Base-by-base conservation (phyloP, 2,888 invertebrate genomes). In the Mesorhabditis sp. region DNA sequence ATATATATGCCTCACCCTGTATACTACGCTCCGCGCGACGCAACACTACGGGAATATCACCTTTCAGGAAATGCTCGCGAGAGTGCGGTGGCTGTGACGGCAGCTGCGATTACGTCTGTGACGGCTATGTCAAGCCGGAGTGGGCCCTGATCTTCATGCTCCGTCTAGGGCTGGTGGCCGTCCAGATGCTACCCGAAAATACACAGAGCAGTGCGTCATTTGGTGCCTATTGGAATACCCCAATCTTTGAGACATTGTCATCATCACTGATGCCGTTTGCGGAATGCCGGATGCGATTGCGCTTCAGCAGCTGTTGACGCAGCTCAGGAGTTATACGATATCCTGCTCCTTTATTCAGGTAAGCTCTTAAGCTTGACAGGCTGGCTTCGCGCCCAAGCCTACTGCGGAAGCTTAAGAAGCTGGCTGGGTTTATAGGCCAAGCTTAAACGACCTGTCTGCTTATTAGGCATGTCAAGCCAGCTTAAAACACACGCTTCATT, bases 261-360 rank as follows among this genome's bases (percentile, higher is more conserved):
- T 88, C 43, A 84, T 88, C 58, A 91, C 92, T 4, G 92, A 92
- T 87, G 92, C 92, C 10, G 90, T 91, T 73, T 81, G 84, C 42
- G 88, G 88, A 61, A 89, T 91, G 76, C 91, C 92, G 4, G 92
- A 92, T 85, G 89, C 90, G n/a, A 89, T 90, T 79, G 89, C 91
- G 74, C 89, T 92, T 85, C 92, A 92, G 83, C 89, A 90, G 4
- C 87, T 92, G 44, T 87, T 92, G 74, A 90, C 90, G 73, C 92
- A 92, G 85, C 87, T 92, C 68, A 89, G 92, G 76, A 90, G 90
- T 80, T 90, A 90, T 83, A 91, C 91, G 62, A 90, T 92, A 71
- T 89, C 91, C 7, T 91, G 92, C 80, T 91, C 91, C 67, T 92
- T 92, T 86, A 87, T 92, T 72, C 91, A 91, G 86, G 89, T 92